These are phyloP conservation scores for Hemistola chrysoprasaria DNA, from an alignment of 2,888 invertebrate species.

Conservation along the genomic window DNA sequence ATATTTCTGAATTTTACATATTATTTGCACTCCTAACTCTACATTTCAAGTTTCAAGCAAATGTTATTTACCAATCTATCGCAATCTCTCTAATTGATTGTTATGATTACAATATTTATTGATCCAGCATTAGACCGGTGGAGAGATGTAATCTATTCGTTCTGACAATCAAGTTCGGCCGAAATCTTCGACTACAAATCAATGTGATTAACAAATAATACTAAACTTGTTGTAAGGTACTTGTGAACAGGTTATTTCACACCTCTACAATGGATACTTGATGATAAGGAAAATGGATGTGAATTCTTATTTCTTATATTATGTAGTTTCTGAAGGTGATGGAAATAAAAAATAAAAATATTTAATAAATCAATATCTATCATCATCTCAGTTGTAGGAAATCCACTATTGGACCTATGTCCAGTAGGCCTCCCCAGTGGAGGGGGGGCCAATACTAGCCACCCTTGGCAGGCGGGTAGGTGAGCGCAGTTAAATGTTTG, in stretches of 20 bases:
- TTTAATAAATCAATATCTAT: too few relatives aligned
- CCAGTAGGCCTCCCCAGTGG: too few relatives aligned
- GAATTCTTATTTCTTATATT: too few relatives aligned
- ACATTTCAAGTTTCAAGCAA: slow-evolving; percentile 45
- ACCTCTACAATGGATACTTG: too few relatives aligned
- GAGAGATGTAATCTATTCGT: slow-evolving; percentile 29
- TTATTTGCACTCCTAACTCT: slow-evolving; percentile 32
- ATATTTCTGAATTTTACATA: background rate
- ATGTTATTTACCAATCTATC: slow-evolving; percentile 46
- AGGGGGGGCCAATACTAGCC: too few relatives aligned
- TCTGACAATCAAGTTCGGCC: slow-evolving; percentile 23
- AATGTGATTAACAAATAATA: slow-evolving; percentile 11
- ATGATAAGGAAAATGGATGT: too few relatives aligned
- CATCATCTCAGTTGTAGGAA: too few relatives aligned
- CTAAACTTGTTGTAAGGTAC: background rate
- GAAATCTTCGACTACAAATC: slow-evolving; percentile 6
- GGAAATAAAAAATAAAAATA: too few relatives aligned
- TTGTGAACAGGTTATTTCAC: background rate
- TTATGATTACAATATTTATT: slow-evolving; percentile 64
- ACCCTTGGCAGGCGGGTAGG: too few relatives aligned
- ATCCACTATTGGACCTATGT: too few relatives aligned
- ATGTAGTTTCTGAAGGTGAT: too few relatives aligned
- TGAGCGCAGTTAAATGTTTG: too few relatives aligned
- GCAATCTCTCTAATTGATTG: slow-evolving; percentile 67
- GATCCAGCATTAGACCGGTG: slow-evolving; percentile 38